Evolutionary conservation across 2,888 invertebrate genomes (phyloP).

Genomic region (Baronia brevicornis): DNA sequence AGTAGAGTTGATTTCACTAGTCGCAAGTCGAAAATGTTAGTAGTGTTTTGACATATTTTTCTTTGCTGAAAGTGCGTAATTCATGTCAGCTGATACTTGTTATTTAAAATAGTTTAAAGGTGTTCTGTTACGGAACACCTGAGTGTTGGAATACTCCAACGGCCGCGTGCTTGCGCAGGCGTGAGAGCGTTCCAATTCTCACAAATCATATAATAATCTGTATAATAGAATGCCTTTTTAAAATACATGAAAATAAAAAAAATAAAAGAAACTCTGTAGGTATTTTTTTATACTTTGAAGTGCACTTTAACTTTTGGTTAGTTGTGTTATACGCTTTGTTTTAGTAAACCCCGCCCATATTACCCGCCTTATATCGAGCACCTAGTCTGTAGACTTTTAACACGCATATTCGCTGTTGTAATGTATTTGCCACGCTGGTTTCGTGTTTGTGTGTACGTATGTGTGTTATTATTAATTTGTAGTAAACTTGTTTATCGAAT

Average conservation of each 20-base stretch:
- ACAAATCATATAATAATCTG: slow-evolving; percentile 42
- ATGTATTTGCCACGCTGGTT: too few species aligned
- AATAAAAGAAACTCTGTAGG: slow-evolving; percentile 47
- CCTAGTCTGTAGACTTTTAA: too few species aligned
- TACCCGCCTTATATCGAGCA: slow-evolving; percentile 53
- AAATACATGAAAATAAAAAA: slow-evolving; percentile 47
- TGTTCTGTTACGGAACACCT: slow-evolving; percentile 23
- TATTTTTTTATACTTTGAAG: slow-evolving; percentile 55
- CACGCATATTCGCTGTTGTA: too few species aligned
- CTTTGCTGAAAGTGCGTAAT: slow-evolving; percentile 77
- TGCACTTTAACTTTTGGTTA: slow-evolving; percentile 67
- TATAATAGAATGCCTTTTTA: slow-evolving; percentile 67
- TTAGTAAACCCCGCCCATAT: slow-evolving; percentile 58
- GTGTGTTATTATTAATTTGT: too few species aligned
- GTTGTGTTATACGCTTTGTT: slow-evolving; percentile 63
- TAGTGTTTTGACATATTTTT: slow-evolving; percentile 78
- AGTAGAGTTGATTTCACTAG: slow-evolving; percentile 77
- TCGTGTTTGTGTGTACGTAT: too few species aligned
- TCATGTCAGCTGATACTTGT: slow-evolving; percentile 73
- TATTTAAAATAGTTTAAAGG: slow-evolving; percentile 44
- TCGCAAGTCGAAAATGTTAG: slow-evolving; percentile 74
- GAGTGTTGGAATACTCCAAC: slow-evolving; percentile 62
- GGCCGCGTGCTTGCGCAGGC: slow-evolving; percentile 33
- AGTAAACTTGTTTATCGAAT: too few species aligned
- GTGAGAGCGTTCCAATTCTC: slow-evolving; percentile 62